Base-by-base conservation (phyloP, 2,797 vertebrate species). In the Leuciscus waleckii region DNA sequence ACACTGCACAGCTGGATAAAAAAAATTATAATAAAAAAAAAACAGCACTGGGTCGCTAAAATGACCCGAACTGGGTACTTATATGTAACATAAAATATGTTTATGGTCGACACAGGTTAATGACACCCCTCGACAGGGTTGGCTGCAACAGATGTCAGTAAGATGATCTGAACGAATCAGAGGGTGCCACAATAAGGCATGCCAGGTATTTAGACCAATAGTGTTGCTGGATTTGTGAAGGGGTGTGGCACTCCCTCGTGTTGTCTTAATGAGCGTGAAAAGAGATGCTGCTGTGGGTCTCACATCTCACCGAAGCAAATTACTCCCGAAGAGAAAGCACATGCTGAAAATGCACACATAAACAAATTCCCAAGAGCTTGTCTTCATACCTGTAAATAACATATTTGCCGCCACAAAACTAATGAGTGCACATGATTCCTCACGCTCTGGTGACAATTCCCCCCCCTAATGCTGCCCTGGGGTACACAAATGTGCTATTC, bases 191-290 rank as follows among this genome's bases (percentile, higher is more conserved):
- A 54, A 54, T 23, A 2, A 56, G 32, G 1, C 65, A 69, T 35
- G 46, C 13, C 23, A 69, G 46, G 32, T 56, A 29, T 39, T 39
- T 56, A 6, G 14, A 39, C 43, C 43, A 80, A 37, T n/a, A 2
- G 32, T 41, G 14, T 70, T 70, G 8, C 54, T n/a, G 23, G 23
- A 41, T 58, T 61, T 61, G 7, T 61, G 54, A 9, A 39, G 6
- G 7, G 23, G 32, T 37, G 32, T 26, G 7, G n/a, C 61, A 51
- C 11, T 51, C 63, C 46, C 14, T 39, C 17, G 26, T 70, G 9
- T 11, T 23, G 46, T 81, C 35, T 39, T 56, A 82, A 82, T 61
- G 54, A 82, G 69, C 13, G 5, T 19, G 43, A 75, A 83, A 83
- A 37, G 43, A n/a, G 9, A 74, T 23, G 41, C 29, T 26, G 32